phyloP scores from a whole-genome alignment of 2,113 vertebrate genomes.

The Illadopsis cleaveri region DNA sequence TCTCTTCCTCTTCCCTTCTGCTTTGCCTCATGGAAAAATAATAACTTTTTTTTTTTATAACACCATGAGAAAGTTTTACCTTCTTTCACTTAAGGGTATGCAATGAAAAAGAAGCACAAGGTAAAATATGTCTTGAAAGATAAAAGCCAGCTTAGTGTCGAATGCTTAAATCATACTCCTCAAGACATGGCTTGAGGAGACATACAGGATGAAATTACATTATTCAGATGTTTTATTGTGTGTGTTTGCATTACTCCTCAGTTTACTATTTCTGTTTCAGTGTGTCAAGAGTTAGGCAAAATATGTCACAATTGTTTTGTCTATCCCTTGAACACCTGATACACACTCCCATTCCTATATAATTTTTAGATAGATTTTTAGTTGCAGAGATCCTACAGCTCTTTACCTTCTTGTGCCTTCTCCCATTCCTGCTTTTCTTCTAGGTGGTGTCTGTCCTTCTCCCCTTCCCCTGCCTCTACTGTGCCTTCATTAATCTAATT shows the following conservation, averaged over 20 bases:
- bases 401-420: neutral
- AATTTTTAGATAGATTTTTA: neutral
- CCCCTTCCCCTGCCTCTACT: neutral
- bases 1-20: neutral
- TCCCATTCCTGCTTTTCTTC: rapidly evolving
- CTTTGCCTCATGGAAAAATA: neutral
- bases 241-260: neutral
- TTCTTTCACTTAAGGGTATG: neutral
- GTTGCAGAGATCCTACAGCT: neutral
- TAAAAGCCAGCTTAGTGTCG: neutral
- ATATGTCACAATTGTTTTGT: neutral
- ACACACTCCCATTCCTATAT: neutral
- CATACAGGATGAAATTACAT: neutral
- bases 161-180: neutral
- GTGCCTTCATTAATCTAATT: neutral
- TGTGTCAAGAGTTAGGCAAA: neutral
- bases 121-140: neutral
- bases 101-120: neutral
- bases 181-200: neutral
- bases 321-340: neutral
- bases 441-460: neutral
- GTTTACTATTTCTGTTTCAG: neutral
- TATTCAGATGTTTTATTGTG: neutral
- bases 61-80: neutral
- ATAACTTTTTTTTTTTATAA: neutral